phyloP scores from a whole-genome alignment of 1,140 invertebrate genomes.

The Antheraea pernyi region DNA sequence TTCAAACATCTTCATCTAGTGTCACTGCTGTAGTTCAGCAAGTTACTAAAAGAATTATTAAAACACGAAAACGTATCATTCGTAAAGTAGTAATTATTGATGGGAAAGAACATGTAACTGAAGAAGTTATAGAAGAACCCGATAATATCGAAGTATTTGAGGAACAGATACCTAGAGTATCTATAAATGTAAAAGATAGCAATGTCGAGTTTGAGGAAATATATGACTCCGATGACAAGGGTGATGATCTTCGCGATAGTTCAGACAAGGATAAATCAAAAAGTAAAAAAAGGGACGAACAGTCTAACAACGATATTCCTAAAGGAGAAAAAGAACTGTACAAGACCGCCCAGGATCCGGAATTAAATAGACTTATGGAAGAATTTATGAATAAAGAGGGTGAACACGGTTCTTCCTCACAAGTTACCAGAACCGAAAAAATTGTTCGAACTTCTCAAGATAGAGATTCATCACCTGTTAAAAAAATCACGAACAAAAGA shows the following conservation, averaged over 20 bases:
- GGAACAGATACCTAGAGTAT: constrained; percentile 85
- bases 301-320: constrained; percentile 15
- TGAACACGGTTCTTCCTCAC: constrained; percentile 5
- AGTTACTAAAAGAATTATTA: constrained; percentile 87
- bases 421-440: neutral
- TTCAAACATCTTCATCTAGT: constrained; percentile 80
- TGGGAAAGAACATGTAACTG: constrained; percentile 89
- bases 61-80: constrained; percentile 87
- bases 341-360: constrained; percentile 33
- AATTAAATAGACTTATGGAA: constrained; percentile 25
- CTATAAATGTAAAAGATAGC: constrained; percentile 83
- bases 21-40: constrained; percentile 89
- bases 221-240: constrained; percentile 54
- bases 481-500: constrained; percentile 8
- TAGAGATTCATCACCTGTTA: neutral
- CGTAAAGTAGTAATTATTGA: constrained; percentile 88
- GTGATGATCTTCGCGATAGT: constrained; percentile 33
- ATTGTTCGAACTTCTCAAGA: neutral
- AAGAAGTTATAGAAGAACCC: constrained; percentile 91
- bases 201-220: constrained; percentile 58
- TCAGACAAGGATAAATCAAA: constrained; percentile 15
- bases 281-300: constrained; percentile 12
- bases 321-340: constrained; percentile 1
- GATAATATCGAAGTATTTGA: constrained; percentile 89
- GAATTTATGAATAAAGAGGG: constrained; percentile 30